A percentile compares a stretch with the other conserved stretches of the same genome.
Conservation (phyloP, 2,888 invertebrate genomes). For the Furcula furcula region DNA sequence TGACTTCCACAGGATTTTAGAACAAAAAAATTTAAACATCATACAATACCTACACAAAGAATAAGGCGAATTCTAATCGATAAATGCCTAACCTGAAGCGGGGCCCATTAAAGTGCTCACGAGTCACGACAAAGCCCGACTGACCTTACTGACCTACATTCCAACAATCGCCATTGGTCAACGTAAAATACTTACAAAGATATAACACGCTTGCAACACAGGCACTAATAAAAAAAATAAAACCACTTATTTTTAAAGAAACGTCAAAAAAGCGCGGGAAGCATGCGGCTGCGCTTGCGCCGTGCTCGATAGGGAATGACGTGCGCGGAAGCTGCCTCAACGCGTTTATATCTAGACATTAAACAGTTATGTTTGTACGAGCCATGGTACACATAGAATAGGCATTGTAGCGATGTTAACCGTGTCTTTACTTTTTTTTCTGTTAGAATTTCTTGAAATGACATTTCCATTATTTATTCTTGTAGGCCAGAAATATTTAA, state of each 20-base stretch:
- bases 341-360: constrained; percentile 72
- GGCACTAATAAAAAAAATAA: constrained; percentile 47
- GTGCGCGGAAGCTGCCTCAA: constrained; percentile 66
- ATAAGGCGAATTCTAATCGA: constrained; percentile 26
- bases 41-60: too few relatives aligned
- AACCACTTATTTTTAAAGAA: constrained; percentile 33
- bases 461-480: too few relatives aligned
- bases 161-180: constrained; percentile 40
- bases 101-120: constrained; percentile 38
- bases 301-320: constrained; percentile 66
- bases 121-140: constrained; percentile 39
- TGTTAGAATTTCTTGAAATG: too few relatives aligned
- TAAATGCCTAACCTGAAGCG: constrained; percentile 27
- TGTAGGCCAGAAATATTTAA: too few relatives aligned
- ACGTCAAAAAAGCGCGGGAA: constrained; percentile 55
- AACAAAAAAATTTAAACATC: too few relatives aligned
- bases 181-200: constrained; percentile 53
- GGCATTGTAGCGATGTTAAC: constrained; percentile 33
- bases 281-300: constrained; percentile 54
- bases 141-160: constrained; percentile 63
- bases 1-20: too few relatives aligned
- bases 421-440: too few relatives aligned
- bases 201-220: constrained; percentile 42
- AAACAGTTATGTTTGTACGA: constrained; percentile 74
- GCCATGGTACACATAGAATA: constrained; percentile 46